Percentiles rank a stretch among this genome's conserved stretches.
These are phyloP conservation scores for Cranoglanis bouderius DNA, from an alignment of 2,113 vertebrate genomes.

Conservation along the genomic window DNA sequence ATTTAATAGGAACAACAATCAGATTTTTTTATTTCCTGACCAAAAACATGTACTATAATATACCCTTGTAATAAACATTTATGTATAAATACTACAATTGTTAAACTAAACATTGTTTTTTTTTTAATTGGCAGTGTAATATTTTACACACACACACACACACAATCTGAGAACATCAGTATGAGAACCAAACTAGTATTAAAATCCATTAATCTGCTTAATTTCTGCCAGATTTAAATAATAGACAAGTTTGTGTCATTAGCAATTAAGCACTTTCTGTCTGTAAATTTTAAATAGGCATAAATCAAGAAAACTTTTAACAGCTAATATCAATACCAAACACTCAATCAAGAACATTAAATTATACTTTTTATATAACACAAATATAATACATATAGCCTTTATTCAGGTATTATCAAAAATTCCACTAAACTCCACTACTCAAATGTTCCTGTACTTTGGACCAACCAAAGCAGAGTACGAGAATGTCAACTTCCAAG, in stretches of 20 bases:
- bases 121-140: too few relatives aligned
- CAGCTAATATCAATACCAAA: background rate
- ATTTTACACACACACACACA: too few relatives aligned
- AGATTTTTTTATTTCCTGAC: background rate
- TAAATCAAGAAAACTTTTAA: background rate
- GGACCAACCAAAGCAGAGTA: conserved; percentile 22
- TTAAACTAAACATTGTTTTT: background rate
- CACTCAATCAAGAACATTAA: background rate
- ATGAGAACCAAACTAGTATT: background rate
- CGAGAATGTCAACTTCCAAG: background rate
- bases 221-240: background rate
- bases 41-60: background rate
- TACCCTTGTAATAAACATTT: background rate
- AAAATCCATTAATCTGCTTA: background rate
- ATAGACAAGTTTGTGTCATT: background rate
- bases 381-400: background rate
- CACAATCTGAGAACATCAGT: background rate
- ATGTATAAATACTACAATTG: background rate
- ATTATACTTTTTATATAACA: background rate
- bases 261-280: background rate
- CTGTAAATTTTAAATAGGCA: background rate
- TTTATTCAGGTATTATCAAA: background rate
- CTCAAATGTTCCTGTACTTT: background rate
- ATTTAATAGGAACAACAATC: conserved; percentile 22
- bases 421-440: background rate